Percentiles rank a stretch among this genome's conserved stretches.
These are phyloP conservation scores for Rhea americana DNA, from an alignment of 2,113 vertebrate species.

Conservation along the genomic window DNA sequence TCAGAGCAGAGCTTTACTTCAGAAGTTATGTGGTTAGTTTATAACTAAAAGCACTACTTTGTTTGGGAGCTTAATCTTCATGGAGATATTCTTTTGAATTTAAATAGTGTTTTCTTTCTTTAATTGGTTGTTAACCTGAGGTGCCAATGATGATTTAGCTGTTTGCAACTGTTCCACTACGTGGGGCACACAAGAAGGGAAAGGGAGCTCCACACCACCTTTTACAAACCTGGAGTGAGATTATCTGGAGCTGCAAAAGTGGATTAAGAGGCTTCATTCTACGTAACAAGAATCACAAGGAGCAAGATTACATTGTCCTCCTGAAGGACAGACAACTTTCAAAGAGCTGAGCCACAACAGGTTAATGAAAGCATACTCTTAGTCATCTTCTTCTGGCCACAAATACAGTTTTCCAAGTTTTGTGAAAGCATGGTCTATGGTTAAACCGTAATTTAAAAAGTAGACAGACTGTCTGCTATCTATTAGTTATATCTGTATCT, in stretches of 20 bases:
- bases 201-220: background rate
- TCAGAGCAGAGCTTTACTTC: no score
- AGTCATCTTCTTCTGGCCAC: background rate
- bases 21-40: no score
- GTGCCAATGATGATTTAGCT: background rate
- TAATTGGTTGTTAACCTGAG: background rate
- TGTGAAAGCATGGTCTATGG: background rate
- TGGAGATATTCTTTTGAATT: background rate
- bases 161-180: background rate
- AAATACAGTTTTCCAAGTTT: background rate
- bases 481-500: no score
- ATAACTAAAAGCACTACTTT: no score
- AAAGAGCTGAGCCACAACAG: background rate
- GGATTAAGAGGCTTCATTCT: background rate
- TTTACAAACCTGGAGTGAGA: fast-evolving
- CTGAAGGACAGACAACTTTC: background rate
- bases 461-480: background rate
- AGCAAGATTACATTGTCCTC: background rate
- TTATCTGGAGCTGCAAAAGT: fast-evolving
- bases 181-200: fast-evolving
- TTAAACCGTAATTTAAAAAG: background rate
- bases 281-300: background rate
- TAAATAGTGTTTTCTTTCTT: background rate
- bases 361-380: background rate
- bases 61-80: no score